Percentiles rank a stretch among this genome's conserved stretches.
These are phyloP conservation scores for Phoebastria nigripes DNA, from an alignment of 2,797 vertebrate genomes.

Conservation along the genomic window DNA sequence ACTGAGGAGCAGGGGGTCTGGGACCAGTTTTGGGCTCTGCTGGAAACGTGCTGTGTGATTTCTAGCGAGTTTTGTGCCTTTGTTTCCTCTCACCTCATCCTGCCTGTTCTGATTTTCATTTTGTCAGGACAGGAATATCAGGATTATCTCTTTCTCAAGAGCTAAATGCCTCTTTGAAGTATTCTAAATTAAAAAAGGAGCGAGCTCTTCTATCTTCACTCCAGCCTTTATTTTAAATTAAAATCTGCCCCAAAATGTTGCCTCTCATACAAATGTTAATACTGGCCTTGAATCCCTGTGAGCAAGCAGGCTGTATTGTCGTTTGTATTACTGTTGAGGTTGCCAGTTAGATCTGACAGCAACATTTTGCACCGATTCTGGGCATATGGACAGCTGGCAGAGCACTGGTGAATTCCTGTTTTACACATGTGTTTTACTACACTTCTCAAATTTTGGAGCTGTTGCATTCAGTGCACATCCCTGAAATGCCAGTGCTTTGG, in stretches of 20 bases:
- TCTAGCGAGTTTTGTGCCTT: neutral
- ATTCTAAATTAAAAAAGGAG: neutral
- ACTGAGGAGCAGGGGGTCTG: neutral
- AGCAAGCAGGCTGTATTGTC: neutral
- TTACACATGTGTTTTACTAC: neutral
- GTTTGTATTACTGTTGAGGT: neutral
- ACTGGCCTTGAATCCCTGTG: neutral
- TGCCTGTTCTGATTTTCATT: neutral
- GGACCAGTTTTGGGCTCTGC: neutral
- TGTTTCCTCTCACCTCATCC: neutral
- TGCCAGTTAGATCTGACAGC: neutral
- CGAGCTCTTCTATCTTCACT: neutral
- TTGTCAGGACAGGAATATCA: neutral
- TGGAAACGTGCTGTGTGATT: neutral
- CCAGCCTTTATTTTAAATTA: neutral
- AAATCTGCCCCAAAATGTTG: neutral
- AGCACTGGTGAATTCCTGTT: neutral
- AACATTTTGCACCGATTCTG: neutral
- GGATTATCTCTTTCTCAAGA: neutral
- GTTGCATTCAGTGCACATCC: neutral
- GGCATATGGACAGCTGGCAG: neutral
- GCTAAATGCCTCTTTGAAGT: neutral
- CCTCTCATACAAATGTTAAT: neutral
- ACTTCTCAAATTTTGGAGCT: neutral
- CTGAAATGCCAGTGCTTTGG: neutral